Evolutionary conservation across 2,113 vertebrate genomes (phyloP).

Genomic region (Etia nguti): DNA sequence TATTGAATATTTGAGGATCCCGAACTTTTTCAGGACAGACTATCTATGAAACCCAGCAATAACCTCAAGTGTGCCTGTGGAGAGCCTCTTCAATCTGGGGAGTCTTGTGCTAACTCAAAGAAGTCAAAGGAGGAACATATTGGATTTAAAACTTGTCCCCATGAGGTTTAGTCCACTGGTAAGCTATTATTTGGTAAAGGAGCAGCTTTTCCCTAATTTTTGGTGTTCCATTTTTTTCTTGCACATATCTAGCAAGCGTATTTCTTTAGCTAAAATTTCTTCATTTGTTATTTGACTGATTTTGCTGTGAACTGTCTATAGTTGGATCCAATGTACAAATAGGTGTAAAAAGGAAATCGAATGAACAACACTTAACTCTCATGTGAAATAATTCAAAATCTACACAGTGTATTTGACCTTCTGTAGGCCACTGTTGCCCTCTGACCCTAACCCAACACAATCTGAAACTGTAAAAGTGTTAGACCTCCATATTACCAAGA

Average conservation of each 20-base stretch:
- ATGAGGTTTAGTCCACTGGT: not conserved
- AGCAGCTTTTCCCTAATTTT: not conserved
- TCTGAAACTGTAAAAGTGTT: not conserved
- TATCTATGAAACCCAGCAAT: not conserved
- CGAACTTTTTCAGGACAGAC: not conserved
- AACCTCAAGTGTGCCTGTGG: not conserved
- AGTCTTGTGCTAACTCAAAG: not conserved
- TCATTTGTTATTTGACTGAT: not conserved
- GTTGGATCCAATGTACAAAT: not conserved
- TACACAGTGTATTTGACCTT: not conserved
- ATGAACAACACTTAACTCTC: not conserved
- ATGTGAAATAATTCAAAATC: not conserved
- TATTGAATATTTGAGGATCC: not conserved
- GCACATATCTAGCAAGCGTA: not conserved
- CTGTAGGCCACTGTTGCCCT: not conserved
- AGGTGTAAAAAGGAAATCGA: not conserved
- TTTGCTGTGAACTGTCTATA: not conserved
- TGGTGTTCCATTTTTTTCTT: not conserved
- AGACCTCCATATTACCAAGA: not conserved
- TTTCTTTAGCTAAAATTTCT: not conserved
- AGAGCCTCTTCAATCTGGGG: not conserved
- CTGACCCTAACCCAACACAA: not conserved
- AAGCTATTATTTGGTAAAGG: not conserved
- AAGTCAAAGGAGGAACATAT: not conserved
- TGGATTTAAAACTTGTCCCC: not conserved